Base-by-base conservation (phyloP, 2,888 invertebrate species). In the Standfussiana lucernea region DNA sequence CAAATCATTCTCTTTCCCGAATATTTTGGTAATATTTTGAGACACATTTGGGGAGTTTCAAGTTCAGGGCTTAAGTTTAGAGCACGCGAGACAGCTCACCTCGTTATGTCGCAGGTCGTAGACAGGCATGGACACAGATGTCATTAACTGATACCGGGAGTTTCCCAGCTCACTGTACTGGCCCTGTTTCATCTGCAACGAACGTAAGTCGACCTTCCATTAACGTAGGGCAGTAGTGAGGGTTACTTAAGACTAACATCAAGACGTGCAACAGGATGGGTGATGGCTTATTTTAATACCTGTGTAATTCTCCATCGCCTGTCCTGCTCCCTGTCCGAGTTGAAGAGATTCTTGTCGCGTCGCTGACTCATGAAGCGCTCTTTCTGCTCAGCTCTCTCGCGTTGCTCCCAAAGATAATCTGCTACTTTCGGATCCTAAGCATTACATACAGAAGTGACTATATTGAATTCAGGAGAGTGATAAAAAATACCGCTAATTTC, bases 51-150 rank as follows among this genome's bases (percentile, higher is more conserved):
- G 89, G 89, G 89, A 88, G 67, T 80, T 84, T 78, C 40, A 87
- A 85, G 74, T 73, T 73, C 75, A 84, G 85, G 72, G 75, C 75
- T 80, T 72, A 75, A 77, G 42, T 83, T 80, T 65, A 76, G 61
- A 75, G 77, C 76, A 77, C 65, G 71, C 77, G 79, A 80, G 73
- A 70, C 74, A 86, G 91, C 98, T 97, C 97, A 98, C 98, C 97
- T 98, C 98, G 94, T 98, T 98, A 87, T 98, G 98, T 67, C 98
- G 98, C 88, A 98, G 97, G 96, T 99, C 99, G 93, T 99, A 99
- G 56, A 99, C 99, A 13, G 99, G 99, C 97, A 99, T 98, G 76
- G 99, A 98, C 28, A 99, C 98, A 13, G 99, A 99, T 24, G 99
- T 99, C 98, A 99, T 98, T 92, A 99, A 97, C 89, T 98, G 98